Conservation (phyloP, 2,113 vertebrate genomes). For the Brevimyrus niger region DNA sequence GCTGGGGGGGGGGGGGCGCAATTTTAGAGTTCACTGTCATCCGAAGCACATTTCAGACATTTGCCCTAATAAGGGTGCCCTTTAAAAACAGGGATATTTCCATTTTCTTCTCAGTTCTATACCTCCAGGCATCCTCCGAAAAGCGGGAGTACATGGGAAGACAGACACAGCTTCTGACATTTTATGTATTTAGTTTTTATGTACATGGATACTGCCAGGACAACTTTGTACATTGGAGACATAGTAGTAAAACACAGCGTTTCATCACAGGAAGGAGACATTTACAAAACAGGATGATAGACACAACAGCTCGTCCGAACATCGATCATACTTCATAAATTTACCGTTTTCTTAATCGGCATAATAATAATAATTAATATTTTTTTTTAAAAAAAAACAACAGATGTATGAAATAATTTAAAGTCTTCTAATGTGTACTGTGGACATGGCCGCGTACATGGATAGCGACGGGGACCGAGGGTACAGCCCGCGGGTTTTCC, state of each 20-base stretch:
- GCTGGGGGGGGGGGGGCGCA: not conserved
- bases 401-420: constrained; percentile 98
- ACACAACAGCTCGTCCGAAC: constrained; percentile 74
- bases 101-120: not conserved
- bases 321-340: constrained; percentile 56
- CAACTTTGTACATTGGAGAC: constrained; percentile 93
- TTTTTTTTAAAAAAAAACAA: constrained; percentile 68
- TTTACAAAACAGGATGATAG: constrained; percentile 74
- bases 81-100: not conserved
- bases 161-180: constrained; percentile 59
- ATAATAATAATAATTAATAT: constrained; percentile 72
- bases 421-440: constrained; percentile 58
- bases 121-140: not conserved
- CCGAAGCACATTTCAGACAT: not conserved
- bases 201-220: constrained; percentile 76
- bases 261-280: constrained; percentile 72
- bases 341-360: constrained; percentile 62
- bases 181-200: constrained; percentile 76
- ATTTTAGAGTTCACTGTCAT: not conserved
- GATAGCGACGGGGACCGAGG: constrained; percentile 45
- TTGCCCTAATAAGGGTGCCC: not conserved
- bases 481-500: constrained; percentile 43
- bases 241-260: constrained; percentile 77
- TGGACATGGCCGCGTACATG: constrained; percentile 48
- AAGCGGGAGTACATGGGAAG: constrained; percentile 15